Percentiles rank a stretch among this genome's conserved stretches.
Conservation (phyloP, 1,140 invertebrate genomes). For the Pteromalus puparum region DNA sequence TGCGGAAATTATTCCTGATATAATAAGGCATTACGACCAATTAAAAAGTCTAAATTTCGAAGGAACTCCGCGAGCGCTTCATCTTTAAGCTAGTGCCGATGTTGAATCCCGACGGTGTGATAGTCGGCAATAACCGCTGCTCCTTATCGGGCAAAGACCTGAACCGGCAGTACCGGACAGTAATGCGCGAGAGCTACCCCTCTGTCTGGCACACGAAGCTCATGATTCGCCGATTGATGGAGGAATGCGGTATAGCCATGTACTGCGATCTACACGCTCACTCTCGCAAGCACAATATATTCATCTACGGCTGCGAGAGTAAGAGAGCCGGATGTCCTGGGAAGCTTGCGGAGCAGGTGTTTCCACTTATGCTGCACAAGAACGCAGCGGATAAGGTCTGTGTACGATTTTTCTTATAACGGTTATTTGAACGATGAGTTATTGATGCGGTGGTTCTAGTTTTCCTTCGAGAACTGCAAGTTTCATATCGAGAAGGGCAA, state of each 20-base stretch:
- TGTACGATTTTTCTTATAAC: background rate
- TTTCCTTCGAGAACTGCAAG: slow-evolving; percentile 95
- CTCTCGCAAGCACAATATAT: slow-evolving; percentile 95
- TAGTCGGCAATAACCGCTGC: slow-evolving; percentile 94
- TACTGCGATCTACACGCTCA: slow-evolving; percentile 98
- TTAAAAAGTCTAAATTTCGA: slow-evolving; percentile 48
- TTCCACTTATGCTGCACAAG: slow-evolving; percentile 94
- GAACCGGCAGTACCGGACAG: slow-evolving; percentile 92
- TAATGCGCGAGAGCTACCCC: slow-evolving; percentile 92
- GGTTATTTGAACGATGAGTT: slow-evolving; percentile 24
- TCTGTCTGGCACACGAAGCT: slow-evolving; percentile 95
- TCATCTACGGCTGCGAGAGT: slow-evolving; percentile 97
- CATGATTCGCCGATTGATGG: slow-evolving; percentile 89
- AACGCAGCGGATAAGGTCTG: slow-evolving; percentile 92
- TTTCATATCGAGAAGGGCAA: slow-evolving; percentile 94
- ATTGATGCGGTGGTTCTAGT: slow-evolving; percentile 79
- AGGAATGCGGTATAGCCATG: slow-evolving; percentile 94
- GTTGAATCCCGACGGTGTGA: slow-evolving; percentile 97
- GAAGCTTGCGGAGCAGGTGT: slow-evolving; percentile 90
- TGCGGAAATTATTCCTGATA: too few relatives aligned
- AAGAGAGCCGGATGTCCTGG: slow-evolving; percentile 83
- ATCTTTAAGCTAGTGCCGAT: slow-evolving; percentile 98
- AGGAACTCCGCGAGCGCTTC: slow-evolving; percentile 92
- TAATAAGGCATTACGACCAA: too few relatives aligned
- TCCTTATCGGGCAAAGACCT: slow-evolving; percentile 91